Evolutionary conservation across 2,113 vertebrate genomes (phyloP), one percentile per base, ranked within the genome.

Genomic region (Lepus europaeus): DNA sequence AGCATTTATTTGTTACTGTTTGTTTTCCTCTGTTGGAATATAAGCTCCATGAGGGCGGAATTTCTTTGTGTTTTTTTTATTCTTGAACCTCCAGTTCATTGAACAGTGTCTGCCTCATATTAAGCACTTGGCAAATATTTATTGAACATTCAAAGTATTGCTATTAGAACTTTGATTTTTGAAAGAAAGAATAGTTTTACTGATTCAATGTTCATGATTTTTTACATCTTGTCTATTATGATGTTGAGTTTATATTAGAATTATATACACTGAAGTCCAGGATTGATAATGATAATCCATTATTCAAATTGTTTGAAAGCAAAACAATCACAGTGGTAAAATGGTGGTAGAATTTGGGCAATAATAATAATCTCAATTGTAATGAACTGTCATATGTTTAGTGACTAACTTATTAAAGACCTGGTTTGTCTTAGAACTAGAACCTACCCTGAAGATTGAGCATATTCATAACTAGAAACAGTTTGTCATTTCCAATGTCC

Each of bases 361-460:
- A 2, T 87, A 79, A 93, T 84, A 45, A 45, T 45, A 45, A 45
- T 6, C 79, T 88, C 87, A 93, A 73, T 92, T 94, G n/a, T 91
- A 33, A 88, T 81, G 9, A 69, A 84, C 81, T 79, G n/a, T 82
- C 63, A 51, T 95, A 94, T 96, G 80, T 63, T 92, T 69, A 90
- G 53, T 79, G 89, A 77, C 23, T 87, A 94, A 72, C 25, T 36
- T 89, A 85, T n/a, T 84, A 73, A 93, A 88, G n/a, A 76, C 68
- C 29, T 84, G 88, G 27, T 90, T 77, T 92, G 31, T 63, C 59
- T 87, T 95, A 56, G 23, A 90, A 13, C 56, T 72, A 81, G 82
- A 92, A n/a, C 36, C 73, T 86, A 73, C 51, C 64, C 64, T 68
- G 91, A 84, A 79, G 93, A 33, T 73, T 86, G 66, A 92, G 10